A percentile compares a stretch with the other conserved stretches of the same genome.
These are phyloP conservation scores for Balaeniceps rex DNA, from an alignment of 2,113 vertebrate genomes.

Conservation along the genomic window DNA sequence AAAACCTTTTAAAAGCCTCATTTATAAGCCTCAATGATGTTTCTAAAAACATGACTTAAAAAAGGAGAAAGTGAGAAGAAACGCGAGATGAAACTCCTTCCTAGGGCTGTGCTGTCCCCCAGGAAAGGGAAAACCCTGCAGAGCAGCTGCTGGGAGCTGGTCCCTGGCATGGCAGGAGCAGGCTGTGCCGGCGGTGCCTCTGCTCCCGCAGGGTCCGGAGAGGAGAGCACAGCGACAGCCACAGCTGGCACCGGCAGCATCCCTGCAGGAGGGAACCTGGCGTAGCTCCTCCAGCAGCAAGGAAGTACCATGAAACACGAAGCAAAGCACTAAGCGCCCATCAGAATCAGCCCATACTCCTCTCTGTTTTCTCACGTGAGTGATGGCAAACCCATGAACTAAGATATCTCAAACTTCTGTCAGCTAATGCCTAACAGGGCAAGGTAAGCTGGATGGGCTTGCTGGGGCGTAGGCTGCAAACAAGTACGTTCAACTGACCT, in stretches of 20 bases:
- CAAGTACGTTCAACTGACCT: not conserved
- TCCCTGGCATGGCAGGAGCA: rapidly evolving
- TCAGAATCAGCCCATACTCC: not conserved
- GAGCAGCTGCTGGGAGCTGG: not conserved
- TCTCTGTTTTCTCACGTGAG: not conserved
- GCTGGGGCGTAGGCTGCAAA: not conserved
- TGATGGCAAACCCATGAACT: not conserved
- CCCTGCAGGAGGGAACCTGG: rapidly evolving
- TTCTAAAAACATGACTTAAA: not conserved
- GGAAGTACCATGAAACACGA: not conserved
- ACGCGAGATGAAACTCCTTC: not conserved
- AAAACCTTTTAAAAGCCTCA: not conserved
- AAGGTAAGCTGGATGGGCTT: not conserved
- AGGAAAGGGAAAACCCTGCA: too few relatives aligned
- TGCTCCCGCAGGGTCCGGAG: not conserved
- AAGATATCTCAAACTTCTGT: not conserved
- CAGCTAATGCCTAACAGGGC: not conserved
- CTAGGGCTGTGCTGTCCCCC: not conserved
- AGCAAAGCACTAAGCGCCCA: not conserved
- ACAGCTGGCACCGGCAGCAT: not conserved
- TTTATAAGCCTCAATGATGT: not conserved
- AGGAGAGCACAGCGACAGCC: not conserved
- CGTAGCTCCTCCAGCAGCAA: not conserved
- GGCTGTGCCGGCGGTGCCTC: not conserved
- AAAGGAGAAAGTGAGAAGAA: not conserved